Base-by-base conservation (phyloP, 2,113 vertebrate genomes). In the Ameiurus melas region DNA sequence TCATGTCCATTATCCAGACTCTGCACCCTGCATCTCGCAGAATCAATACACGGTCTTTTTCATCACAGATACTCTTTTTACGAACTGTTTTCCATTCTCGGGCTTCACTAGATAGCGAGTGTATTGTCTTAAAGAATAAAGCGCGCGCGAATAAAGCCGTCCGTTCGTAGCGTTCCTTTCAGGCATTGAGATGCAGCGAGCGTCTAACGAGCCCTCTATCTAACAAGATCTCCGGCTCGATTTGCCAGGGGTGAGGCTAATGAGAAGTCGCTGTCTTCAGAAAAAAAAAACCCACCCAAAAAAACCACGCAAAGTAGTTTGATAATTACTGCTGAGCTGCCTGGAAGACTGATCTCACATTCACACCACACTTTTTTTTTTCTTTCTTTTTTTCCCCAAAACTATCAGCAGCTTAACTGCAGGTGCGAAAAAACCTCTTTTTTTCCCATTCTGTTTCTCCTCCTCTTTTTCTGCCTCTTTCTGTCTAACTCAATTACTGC, bases 401-500 rank as follows among this genome's bases (percentile, higher is more conserved):
- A 39, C 36, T 79, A 47, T 66, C 53, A 25, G 58, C 27, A 8
- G 14, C 22, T 33, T 86, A 25, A 79, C 73, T 51, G 36, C 75
- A 51, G 17, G 57, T 86, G 58, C 57, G 6, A 64, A 62, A 47
- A n/a, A 66, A 25, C 51, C 64, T 53, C 62, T 22, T 57, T 57
- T 33, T 57, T 75, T 51, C 12, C 6, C 1, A 39, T 30, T 86
- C 13, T 66, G 14, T 80, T 51, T 36, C 85, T 80, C 14, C 14
- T 47, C n/a, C 53, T 75, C 43, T 71, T 86, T 85, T 89, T 80
- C 62, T 79, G 36, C n/a, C 47, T 87, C 64, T 81, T 82, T 66
- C 57, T 66, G 68, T 66, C 58, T 87, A 81, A 87, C 90, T 89
- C 87, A 82, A 85, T 90, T 82, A 90, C 64, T 1, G 25, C 75